Evolutionary conservation across 1,140 invertebrate species (phyloP).

Genomic region (Diachasma alloeum): DNA sequence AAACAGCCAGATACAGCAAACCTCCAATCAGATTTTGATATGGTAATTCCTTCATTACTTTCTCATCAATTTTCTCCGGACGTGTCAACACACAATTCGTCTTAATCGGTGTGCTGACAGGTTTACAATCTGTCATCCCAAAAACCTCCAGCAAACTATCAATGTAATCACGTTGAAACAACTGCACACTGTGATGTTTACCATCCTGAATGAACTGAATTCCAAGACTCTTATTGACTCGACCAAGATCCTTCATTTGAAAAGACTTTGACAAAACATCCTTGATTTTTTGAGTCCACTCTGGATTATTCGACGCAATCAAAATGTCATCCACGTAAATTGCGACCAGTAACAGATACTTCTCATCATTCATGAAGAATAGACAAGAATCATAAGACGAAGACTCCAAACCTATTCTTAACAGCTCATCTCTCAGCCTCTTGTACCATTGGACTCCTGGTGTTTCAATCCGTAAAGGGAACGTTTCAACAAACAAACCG

Average conservation of each 20-base stretch:
- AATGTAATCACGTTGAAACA: too few species aligned
- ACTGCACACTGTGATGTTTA: neutral
- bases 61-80: too few species aligned
- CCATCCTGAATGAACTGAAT: constrained; percentile 21
- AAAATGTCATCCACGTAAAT: too few species aligned
- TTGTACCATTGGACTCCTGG: constrained; percentile 42
- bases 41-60: neutral
- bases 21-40: neutral
- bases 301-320: constrained; percentile 38
- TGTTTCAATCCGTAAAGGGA: constrained; percentile 50
- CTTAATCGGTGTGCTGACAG: neutral
- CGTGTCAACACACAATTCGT: neutral
- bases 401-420: too few species aligned
- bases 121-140: neutral
- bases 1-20: too few species aligned
- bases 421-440: constrained; percentile 18
- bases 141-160: neutral
- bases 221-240: constrained; percentile 19
- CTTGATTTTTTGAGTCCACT: neutral
- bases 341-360: constrained; percentile 37
- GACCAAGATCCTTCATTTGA: constrained; percentile 29
- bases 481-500: constrained; percentile 36
- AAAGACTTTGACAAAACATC: too few species aligned
- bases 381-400: constrained; percentile 33
- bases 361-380: constrained; percentile 33